Evolutionary conservation across 1,140 invertebrate species (phyloP).

Genomic region (Heliconius eleuchia): DNA sequence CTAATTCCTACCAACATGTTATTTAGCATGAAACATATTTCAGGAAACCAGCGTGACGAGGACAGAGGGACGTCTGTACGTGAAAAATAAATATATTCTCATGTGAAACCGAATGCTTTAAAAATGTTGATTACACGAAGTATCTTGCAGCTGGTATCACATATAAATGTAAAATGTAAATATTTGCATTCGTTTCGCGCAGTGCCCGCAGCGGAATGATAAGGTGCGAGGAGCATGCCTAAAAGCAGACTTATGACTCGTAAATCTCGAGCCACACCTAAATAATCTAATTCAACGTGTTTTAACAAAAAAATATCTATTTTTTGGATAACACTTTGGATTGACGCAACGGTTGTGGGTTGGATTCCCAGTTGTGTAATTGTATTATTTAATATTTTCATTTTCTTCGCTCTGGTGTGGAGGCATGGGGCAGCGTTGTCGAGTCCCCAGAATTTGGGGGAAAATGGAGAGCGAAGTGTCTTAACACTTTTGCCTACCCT

Average conservation of each 20-base stretch:
- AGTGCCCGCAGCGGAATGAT: not conserved
- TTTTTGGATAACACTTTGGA: not conserved
- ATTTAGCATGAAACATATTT: not conserved
- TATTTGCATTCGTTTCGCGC: not conserved
- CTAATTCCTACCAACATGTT: not conserved
- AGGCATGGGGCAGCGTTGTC: too few relatives aligned
- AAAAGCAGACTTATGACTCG: not conserved
- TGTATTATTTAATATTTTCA: too few relatives aligned
- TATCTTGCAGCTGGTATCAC: not conserved
- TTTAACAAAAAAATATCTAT: not conserved
- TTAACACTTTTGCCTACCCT: too few relatives aligned
- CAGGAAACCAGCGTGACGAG: not conserved
- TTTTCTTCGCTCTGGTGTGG: too few relatives aligned
- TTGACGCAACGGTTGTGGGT: too few relatives aligned
- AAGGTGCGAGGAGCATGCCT: not conserved
- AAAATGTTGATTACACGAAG: not conserved
- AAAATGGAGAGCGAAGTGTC: too few relatives aligned
- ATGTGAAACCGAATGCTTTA: not conserved
- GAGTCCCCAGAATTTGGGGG: too few relatives aligned
- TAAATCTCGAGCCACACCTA: not conserved
- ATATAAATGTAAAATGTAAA: not conserved
- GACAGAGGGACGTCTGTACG: not conserved
- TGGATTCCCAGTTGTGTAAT: too few relatives aligned
- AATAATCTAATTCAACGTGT: not conserved
- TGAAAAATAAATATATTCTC: not conserved